Evolutionary conservation across 2,888 invertebrate species (phyloP).

Genomic region (Oscheius sp.): DNA sequence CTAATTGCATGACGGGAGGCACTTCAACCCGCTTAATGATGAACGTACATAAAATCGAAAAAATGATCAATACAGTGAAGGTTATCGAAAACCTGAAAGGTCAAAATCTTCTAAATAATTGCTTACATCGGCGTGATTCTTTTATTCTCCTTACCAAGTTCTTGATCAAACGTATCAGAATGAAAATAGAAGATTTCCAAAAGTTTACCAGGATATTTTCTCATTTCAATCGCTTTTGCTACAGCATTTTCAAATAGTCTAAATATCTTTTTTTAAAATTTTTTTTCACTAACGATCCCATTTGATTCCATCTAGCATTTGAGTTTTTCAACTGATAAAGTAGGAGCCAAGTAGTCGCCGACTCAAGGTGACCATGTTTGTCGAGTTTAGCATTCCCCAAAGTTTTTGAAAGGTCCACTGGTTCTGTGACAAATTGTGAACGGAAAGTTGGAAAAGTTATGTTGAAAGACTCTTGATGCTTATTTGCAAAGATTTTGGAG

Average conservation of each 20-base stretch:
- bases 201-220: slow-evolving; percentile 35
- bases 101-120: not conserved
- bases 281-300: slow-evolving; percentile 33
- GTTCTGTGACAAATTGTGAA: slow-evolving; percentile 57
- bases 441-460: slow-evolving; percentile 59
- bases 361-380: slow-evolving; percentile 34
- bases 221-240: slow-evolving; percentile 40
- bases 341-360: slow-evolving; percentile 60
- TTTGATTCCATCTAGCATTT: slow-evolving; percentile 20
- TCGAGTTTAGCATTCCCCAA: slow-evolving; percentile 46
- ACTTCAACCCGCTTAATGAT: slow-evolving; percentile 49
- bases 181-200: slow-evolving; percentile 62
- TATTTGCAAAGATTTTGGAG: slow-evolving; percentile 55
- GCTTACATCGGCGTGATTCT: slow-evolving; percentile 57
- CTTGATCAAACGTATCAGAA: slow-evolving; percentile 62
- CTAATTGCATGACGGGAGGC: slow-evolving; percentile 16
- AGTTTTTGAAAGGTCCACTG: slow-evolving; percentile 53
- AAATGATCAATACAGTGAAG: slow-evolving; percentile 58
- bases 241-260: slow-evolving; percentile 55
- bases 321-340: slow-evolving; percentile 60
- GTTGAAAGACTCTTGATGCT: slow-evolving; percentile 51
- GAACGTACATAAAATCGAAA: slow-evolving; percentile 62
- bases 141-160: slow-evolving; percentile 58
- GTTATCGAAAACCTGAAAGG: slow-evolving; percentile 60
- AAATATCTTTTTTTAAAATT: slow-evolving; percentile 14